Base-by-base conservation (phyloP, 2,113 vertebrate genomes). In the Isurus oxyrinchus region DNA sequence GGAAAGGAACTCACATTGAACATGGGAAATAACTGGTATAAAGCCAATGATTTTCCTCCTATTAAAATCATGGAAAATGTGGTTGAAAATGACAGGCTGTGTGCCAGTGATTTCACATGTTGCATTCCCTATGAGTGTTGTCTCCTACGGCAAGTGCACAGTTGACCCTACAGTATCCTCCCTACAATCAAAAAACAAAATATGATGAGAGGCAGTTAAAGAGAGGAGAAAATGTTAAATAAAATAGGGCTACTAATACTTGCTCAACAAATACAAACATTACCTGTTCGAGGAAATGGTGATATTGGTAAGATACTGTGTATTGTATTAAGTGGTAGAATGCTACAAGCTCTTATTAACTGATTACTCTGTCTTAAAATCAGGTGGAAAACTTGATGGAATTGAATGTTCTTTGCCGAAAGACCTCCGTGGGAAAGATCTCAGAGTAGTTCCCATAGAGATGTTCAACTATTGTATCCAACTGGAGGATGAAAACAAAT, bases 381-480 rank as follows among this genome's bases (percentile, higher is more conserved):
- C 97, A 99, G 99, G 99, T 96, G 99, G 99, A 0, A 98, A 98
- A 96, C 98, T 99, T 25, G 99, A 99, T 96, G 99, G 99, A n/a
- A 97, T 99, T 96, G 98, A 99, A 96, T 99, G 99, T 97, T 99
- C 99, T 49, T 98, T 99, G 44, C 99, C 99, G 27, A 99, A 99
- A 97, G 99, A 99, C 96, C 98, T 99, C 97, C 98, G 99, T 97
- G 99, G 99, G 86, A 98, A 99, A 97, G 99, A 99, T 97, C 99
- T 99, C 98, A 98, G 99, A 0, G 97, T 98, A 94, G 99, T 99
- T 96, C 99, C 99, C 4, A 98, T 99, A 97, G 99, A 99, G 98
- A 99, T 99, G 99, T 99, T 99, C 97, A 99, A 99, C 98, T 99
- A 99, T 97, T 99, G 99, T 97, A 99, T 99, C 96, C 99, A 99